These are phyloP conservation scores for Xenotilapia flavipinnis DNA, from an alignment of 2,113 vertebrate genomes.

Conservation along the genomic window DNA sequence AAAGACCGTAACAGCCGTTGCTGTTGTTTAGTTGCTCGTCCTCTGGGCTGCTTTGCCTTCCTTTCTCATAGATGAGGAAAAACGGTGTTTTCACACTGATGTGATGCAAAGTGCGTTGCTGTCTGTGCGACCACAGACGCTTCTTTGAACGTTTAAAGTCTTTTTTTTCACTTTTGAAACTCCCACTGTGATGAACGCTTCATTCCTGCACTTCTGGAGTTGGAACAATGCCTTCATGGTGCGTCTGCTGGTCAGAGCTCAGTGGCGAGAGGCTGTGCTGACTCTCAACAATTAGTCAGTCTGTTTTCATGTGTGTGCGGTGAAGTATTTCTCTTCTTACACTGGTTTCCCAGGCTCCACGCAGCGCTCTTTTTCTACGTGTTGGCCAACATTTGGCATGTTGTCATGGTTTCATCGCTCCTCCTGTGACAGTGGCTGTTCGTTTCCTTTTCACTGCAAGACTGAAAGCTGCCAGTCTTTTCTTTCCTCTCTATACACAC, in stretches of 20 bases:
- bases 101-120: not conserved
- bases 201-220: not conserved
- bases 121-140: not conserved
- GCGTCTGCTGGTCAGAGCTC: constrained; percentile 1
- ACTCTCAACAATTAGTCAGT: constrained; percentile 61
- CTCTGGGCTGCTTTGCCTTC: not conserved
- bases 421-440: constrained; percentile 48
- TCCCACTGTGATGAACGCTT: not conserved
- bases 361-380: constrained; percentile 49
- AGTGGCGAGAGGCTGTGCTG: constrained; percentile 23
- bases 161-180: not conserved
- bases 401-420: constrained; percentile 69
- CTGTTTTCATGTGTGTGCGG: constrained; percentile 35
- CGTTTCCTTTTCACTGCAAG: constrained; percentile 24
- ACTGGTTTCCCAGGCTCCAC: constrained; percentile 35
- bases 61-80: not conserved
- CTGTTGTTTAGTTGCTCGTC: too few relatives aligned
- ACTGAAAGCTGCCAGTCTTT: constrained; percentile 2
- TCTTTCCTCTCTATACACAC: not conserved
- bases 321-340: not conserved
- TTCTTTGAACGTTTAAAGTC: not conserved
- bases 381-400: constrained; percentile 46
- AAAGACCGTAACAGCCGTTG: not conserved
- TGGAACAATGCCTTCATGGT: constrained; percentile 29
- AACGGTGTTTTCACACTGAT: not conserved